Evolutionary conservation across 2,888 invertebrate species (phyloP).

Genomic region (Syritta pipiens): DNA sequence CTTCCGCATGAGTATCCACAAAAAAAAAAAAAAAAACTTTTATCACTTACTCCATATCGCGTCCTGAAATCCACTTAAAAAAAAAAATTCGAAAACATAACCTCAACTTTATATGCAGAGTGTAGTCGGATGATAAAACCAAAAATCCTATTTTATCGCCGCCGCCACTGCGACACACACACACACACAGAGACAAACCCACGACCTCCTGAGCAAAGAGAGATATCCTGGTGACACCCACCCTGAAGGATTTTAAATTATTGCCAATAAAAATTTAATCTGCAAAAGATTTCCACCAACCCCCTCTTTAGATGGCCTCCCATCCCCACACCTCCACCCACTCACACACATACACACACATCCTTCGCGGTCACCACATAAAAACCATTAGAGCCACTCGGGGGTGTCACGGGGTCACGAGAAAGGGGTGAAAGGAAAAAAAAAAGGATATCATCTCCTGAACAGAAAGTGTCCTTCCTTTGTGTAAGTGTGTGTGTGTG

Average conservation of each 20-base stretch:
- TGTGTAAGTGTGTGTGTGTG: too few species aligned
- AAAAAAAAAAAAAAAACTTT: slow-evolving; percentile 9
- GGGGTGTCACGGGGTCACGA: slow-evolving; percentile 1
- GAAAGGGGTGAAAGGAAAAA: slow-evolving; percentile 42
- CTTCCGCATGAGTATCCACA: slow-evolving; percentile 13
- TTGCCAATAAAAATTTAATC: slow-evolving; percentile 70
- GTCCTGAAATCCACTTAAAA: slow-evolving; percentile 56
- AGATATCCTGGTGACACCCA: slow-evolving; percentile 56
- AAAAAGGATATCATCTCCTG: slow-evolving; percentile 66
- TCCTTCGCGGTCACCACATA: slow-evolving; percentile 51
- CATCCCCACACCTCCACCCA: not conserved
- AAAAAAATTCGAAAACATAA: too few species aligned
- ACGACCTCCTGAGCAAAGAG: not conserved
- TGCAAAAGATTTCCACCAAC: slow-evolving; percentile 61
- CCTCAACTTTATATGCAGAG: slow-evolving; percentile 66
- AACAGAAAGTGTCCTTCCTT: too few species aligned
- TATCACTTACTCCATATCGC: slow-evolving; percentile 61
- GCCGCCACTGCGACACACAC: not conserved
- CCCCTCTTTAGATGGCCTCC: not conserved
- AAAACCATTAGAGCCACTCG: slow-evolving; percentile 52
- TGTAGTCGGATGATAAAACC: slow-evolving; percentile 65
- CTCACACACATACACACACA: not conserved
- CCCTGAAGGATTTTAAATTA: slow-evolving; percentile 65
- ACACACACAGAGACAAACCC: too few species aligned
- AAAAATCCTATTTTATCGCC: slow-evolving; percentile 68